phyloP scores from a whole-genome alignment of 2,888 invertebrate species.

The Cerastoderma edule region DNA sequence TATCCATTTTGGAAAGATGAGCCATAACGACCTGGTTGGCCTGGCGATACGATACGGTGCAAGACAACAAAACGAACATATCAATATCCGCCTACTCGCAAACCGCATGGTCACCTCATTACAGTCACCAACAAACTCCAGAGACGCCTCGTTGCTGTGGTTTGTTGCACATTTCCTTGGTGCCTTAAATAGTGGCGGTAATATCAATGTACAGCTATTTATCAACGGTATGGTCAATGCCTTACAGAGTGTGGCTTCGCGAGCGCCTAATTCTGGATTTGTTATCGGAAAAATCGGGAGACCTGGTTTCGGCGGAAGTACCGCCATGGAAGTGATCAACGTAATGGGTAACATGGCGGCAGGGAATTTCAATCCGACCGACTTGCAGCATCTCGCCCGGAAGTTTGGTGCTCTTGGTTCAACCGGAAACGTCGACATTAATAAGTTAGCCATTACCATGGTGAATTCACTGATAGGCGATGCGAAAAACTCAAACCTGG shows the following conservation, averaged over 20 bases:
- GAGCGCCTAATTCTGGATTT: neutral
- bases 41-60: slow-evolving; percentile 39
- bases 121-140: slow-evolving; percentile 8
- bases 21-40: slow-evolving; percentile 20
- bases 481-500: slow-evolving; percentile 6
- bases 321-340: slow-evolving; percentile 28
- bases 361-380: slow-evolving; percentile 23
- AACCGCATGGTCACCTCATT: slow-evolving; percentile 29
- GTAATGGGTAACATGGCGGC: slow-evolving; percentile 36
- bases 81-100: slow-evolving; percentile 42
- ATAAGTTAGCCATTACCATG: slow-evolving; percentile 33
- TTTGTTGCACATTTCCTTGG: slow-evolving; percentile 42
- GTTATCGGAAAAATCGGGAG: neutral
- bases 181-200: slow-evolving; percentile 42
- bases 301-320: neutral
- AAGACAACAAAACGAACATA: slow-evolving; percentile 26
- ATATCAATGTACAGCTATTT: slow-evolving; percentile 34
- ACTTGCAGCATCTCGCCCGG: slow-evolving; percentile 28
- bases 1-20: slow-evolving; percentile 29
- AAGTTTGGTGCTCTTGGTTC: slow-evolving; percentile 33
- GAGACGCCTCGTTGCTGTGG: slow-evolving; percentile 22
- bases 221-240: slow-evolving; percentile 17
- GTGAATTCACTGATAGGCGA: slow-evolving; percentile 22
- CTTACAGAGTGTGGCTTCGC: slow-evolving; percentile 8
- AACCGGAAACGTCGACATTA: slow-evolving; percentile 37